Base-by-base conservation (phyloP, 2,797 vertebrate genomes). In the Acanthis flammea region DNA sequence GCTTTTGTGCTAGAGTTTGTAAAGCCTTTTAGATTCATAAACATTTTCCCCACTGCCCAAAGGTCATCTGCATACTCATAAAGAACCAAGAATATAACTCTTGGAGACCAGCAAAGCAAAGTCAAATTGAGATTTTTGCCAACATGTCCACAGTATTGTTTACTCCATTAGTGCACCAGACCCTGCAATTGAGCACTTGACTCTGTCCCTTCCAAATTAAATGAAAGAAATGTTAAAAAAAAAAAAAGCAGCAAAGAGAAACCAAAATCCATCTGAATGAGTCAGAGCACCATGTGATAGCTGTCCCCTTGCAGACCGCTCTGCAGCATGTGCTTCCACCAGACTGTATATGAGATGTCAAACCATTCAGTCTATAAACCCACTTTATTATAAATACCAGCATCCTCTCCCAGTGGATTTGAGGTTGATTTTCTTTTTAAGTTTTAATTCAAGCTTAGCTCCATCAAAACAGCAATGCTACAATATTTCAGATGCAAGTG, bases 51-150 rank as follows among this genome's bases (percentile, higher is more conserved):
- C 73, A 58, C 94, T 82, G 86, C 81, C 42, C 74, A 95, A 81
- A 96, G 92, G 94, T 96, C 96, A 96, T 85, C 83, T 2, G 1
- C 92, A 95, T 96, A 92, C 70, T 96, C 94, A 94, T 93, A 95
- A 94, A 93, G 92, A 97, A 94, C 70, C 75, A 86, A 90, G 92
- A 95, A 94, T 88, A 94, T 88, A 93, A 95, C 70, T 91, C 96
- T 86, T 58, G 72, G 92, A 95, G 80, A 90, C 24, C 47, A 89
- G 75, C 23, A 4, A 92, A 94, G 95, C 93, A 94, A 96, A 93
- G 87, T 94, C 86, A 96, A 91, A 96, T 88, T 72, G 86, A 94
- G 76, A 78, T 44, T 77, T 77, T 94, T 96, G 92, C 89, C 92
- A 96, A 44, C 72, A 63, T 24, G 39, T 90, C 92, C 90, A 94